Base-by-base conservation (phyloP, 2,888 invertebrate genomes). In the Podabrus alpinus region DNA sequence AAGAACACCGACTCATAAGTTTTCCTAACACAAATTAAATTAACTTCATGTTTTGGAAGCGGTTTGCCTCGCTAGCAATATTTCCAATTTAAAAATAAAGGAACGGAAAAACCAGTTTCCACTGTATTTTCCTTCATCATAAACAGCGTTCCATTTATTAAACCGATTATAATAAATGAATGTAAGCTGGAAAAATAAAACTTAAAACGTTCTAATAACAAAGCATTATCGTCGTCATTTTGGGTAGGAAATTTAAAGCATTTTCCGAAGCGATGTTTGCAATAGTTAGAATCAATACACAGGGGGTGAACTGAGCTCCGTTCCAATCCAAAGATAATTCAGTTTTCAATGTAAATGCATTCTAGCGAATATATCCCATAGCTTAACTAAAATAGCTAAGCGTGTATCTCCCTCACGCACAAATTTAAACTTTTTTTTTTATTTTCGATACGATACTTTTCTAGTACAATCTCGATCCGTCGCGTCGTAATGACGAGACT, bases 201-300 rank as follows among this genome's bases (percentile, higher is more conserved):
- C 45, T 45, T n/a, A 13, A 45, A 45, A 45, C 45, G 45, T n/a
- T 45, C 45, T 45, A 45, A 45, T 45, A 45, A 45, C 45, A 45
- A 45, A 45, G 45, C 45, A 45, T 45, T 45, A 45, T 45, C 45
- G 45, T 45, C 45, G n/a, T 45, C 45, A 45, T 45, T 45, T 45
- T 45, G 45, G 45, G n/a, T 45, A 45, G 78, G 78, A 79, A 80
- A 79, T 80, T 77, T 78, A 74, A 75, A 78, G 80, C 74, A 80
- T 81, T 82, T 81, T 82, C 79, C 80, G 78, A 78, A 77, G 77
- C 75, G 81, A 79, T 79, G 80, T 79, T 79, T 81, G 81, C 81
- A 80, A 77, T 79, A 79, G 80, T 78, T 79, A 79, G 73, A 80
- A 79, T 80, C 79, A 78, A 79, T 79, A 80, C 77, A 73, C 15